Conservation (phyloP, 92 coral and sea anemone genomes). For the Parazoanthus swiftii region DNA sequence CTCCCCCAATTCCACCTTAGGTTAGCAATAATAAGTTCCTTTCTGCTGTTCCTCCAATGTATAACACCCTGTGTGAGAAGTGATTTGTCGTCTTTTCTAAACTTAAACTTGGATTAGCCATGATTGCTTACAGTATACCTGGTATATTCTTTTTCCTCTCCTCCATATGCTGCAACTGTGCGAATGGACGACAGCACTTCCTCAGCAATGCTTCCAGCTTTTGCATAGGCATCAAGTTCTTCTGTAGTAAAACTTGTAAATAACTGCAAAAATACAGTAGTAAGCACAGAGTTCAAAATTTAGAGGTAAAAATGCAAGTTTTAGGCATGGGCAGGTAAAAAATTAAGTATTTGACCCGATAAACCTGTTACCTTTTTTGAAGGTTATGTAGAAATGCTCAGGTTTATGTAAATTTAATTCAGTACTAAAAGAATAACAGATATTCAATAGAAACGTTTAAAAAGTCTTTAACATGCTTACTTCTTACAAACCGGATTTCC, state of each 20-base stretch:
- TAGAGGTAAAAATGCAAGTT: too few relatives aligned
- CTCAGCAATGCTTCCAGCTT: slow-evolving; percentile 67
- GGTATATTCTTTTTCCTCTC: slow-evolving; percentile 51
- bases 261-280: slow-evolving; percentile 15
- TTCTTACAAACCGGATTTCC: too few relatives aligned
- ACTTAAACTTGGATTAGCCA: background rate
- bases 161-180: slow-evolving; percentile 66
- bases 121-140: slow-evolving; percentile 32
- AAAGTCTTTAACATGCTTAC: too few relatives aligned
- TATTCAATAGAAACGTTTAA: too few relatives aligned
- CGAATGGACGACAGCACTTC: slow-evolving; percentile 58
- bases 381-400: too few relatives aligned
- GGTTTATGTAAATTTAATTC: too few relatives aligned
- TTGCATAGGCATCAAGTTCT: slow-evolving; percentile 79
- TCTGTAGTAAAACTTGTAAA: slow-evolving; percentile 63
- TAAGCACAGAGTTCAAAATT: background rate
- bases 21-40: too few relatives aligned
- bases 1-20: too few relatives aligned
- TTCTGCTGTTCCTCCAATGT: background rate
- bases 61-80: background rate
- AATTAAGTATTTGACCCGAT: too few relatives aligned
- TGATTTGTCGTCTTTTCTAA: background rate
- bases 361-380: too few relatives aligned
- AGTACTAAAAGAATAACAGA: too few relatives aligned
- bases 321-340: too few relatives aligned